Conservation (phyloP, 2,888 invertebrate species). For the Dynastes maya region DNA sequence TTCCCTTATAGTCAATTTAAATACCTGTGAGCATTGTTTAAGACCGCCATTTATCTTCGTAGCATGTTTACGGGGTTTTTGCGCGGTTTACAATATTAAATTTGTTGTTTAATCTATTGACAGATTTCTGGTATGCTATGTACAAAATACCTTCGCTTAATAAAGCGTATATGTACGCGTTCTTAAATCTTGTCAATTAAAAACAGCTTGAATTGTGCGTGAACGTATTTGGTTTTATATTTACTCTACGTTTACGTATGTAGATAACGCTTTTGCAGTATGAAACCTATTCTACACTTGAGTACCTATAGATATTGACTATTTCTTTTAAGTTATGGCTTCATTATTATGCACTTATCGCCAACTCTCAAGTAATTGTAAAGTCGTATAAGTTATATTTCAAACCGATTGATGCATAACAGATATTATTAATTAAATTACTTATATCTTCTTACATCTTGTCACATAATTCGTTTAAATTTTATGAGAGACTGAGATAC, state of each 20-base stretch:
- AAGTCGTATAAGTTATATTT: no score
- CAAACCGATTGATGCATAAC: no score
- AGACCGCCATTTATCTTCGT: constrained; percentile 45
- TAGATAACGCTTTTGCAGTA: not conserved
- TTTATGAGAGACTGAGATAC: no score
- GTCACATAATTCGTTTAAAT: no score
- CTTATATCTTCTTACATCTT: no score
- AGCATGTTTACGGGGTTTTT: constrained; percentile 43
- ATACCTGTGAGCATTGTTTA: constrained; percentile 48
- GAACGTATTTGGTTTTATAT: constrained; percentile 1
- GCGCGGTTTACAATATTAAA: constrained; percentile 44
- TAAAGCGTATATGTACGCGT: constrained; percentile 13
- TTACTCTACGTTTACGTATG: not conserved
- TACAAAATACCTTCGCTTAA: constrained; percentile 33
- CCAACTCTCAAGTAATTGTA: no score
- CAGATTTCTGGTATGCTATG: constrained; percentile 39
- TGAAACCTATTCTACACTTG: not conserved
- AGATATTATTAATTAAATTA: no score
- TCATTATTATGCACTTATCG: no score
- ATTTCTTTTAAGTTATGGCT: no score
- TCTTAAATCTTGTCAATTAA: constrained; percentile 41
- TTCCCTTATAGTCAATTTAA: constrained; percentile 44
- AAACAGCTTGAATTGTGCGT: not conserved
- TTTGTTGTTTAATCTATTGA: constrained; percentile 45
- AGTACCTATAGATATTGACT: no score